Evolutionary conservation across 2,888 invertebrate genomes (phyloP), one percentile per base, ranked within the genome.

Genomic region (Cremastinae sp.): DNA sequence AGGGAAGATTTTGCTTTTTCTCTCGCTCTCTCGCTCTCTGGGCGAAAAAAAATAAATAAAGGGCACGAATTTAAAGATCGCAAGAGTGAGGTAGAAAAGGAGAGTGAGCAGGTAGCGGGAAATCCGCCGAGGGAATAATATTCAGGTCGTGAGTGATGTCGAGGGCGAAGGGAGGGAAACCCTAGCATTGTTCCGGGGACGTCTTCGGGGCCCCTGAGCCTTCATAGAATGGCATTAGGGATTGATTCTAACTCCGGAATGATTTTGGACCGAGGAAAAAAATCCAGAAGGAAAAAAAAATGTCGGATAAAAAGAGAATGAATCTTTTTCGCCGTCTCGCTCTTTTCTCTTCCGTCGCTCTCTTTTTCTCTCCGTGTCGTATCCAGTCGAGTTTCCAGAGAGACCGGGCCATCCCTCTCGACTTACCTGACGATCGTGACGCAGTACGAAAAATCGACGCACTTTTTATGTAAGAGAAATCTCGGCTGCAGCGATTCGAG

Each of bases 241-340:
- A 79, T 81, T 83, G 86, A 84, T 85, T 83, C 82, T 83, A 83
- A 85, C 86, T 86, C 53, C 68, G 41, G 71, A 82, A 85, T 83
- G 80, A 86, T 86, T 84, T 78, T 69, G 58, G 75, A 74, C 39
- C 56, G 62, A 62, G 66, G 65, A 64, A 68, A 28, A 58, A 64
- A 53, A 64, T 58, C 39, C 49, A 18, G 43, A 20, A 47, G 53
- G 37, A 68, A 64, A 39, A 58, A 12, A n/a, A 59, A 41, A 16
- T 45, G 47, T 72, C 62, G 28, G 58, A 41, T 28, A 66, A 68
- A 71, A 49, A 16, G 65, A 61, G 37, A 35, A 59, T 28, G 20
- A 37, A 9, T 18, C 47, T 22, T 49, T 20, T 37, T 56, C 45
- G 14, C 16, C 9, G 10, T 43, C 39, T 53, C 49, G 65, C 35